Base-by-base conservation (phyloP, 2,888 invertebrate genomes). In the Odontothrips loti region DNA sequence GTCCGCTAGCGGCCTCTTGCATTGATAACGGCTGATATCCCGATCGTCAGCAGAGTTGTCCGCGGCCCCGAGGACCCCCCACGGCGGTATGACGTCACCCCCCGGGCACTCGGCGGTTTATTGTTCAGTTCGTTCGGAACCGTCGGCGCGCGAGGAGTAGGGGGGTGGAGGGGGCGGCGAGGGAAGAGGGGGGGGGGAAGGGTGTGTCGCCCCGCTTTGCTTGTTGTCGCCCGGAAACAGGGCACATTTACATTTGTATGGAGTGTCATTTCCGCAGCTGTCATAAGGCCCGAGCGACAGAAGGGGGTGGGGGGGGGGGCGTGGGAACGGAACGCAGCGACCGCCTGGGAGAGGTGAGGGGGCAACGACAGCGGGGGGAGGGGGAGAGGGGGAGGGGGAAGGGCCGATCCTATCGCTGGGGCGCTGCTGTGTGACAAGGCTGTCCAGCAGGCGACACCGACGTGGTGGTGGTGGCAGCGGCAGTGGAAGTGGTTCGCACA, bases 211-310 rank as follows among this genome's bases (percentile, higher is more conserved):
- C 58, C 20, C 20, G 58, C 58, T 58, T 58, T 4, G 58, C 58
- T 58, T 9, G 58, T 20, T 58, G 58, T 58, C 58, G 58, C 58
- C 34, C 58, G 58, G 58, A 58, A 58, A 58, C 58, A 58, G 58
- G 58, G 58, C 58, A 15, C 58, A 58, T 58, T 58, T 58, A 58
- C 58, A 58, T 58, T 58, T 58, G 58, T 58, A 58, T 58, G 58
- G 58, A 58, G 58, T 58, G 58, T 58, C 58, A 58, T 58, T 58
- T 58, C 58, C 58, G 58, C 58, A 58, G 58, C 58, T 58, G 58
- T 58, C 58, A 58, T 58, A 20, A 58, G 58, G 58, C 58, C 0
- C 12, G 15, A 15, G 12, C 15, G 58, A 20, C 10, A 58, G 58
- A 4, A 20, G 58, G 15, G 58, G 58, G 51, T 2, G 51, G 9